Evolutionary conservation across 2,888 invertebrate species (phyloP).

Genomic region (Nomada lathburiana): DNA sequence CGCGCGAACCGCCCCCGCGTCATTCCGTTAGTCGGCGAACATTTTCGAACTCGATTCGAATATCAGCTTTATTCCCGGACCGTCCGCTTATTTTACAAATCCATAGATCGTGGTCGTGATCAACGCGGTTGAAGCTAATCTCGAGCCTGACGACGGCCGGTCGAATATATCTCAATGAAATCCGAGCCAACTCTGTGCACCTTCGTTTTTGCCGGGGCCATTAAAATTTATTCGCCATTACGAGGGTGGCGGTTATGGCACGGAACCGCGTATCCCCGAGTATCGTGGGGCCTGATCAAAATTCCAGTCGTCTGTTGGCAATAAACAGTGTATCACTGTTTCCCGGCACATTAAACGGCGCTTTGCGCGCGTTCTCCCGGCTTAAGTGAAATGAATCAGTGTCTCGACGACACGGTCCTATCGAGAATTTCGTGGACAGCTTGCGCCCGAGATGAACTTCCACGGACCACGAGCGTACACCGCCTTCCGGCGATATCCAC

Average conservation of each 20-base stretch:
- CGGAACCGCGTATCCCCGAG: conserved; percentile 42
- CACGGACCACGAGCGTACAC: not conserved
- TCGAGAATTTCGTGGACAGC: conserved; percentile 19
- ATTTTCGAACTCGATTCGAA: conserved; percentile 26
- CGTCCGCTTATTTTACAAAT: not conserved
- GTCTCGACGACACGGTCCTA: conserved; percentile 5
- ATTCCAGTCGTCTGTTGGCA: conserved; percentile 76
- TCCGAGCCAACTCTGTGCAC: not conserved
- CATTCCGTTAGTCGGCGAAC: conserved; percentile 26
- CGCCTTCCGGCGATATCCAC: not conserved
- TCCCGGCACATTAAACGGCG: conserved; percentile 75
- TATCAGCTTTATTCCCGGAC: not conserved
- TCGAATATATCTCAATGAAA: conserved; percentile 8
- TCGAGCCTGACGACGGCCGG: not conserved
- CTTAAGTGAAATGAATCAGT: conserved; percentile 59
- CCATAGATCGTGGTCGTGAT: not conserved
- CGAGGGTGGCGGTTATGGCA: conserved; percentile 38
- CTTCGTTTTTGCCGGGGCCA: conserved; percentile 38
- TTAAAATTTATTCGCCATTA: conserved; percentile 54
- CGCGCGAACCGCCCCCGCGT: not conserved
- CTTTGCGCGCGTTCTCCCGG: conserved; percentile 39
- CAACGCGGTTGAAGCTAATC: not conserved
- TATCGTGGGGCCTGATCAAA: conserved; percentile 71
- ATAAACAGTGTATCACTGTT: conserved; percentile 81
- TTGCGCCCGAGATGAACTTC: not conserved